Conservation (phyloP, 2,113 vertebrate genomes). For the Corapipo altera region DNA sequence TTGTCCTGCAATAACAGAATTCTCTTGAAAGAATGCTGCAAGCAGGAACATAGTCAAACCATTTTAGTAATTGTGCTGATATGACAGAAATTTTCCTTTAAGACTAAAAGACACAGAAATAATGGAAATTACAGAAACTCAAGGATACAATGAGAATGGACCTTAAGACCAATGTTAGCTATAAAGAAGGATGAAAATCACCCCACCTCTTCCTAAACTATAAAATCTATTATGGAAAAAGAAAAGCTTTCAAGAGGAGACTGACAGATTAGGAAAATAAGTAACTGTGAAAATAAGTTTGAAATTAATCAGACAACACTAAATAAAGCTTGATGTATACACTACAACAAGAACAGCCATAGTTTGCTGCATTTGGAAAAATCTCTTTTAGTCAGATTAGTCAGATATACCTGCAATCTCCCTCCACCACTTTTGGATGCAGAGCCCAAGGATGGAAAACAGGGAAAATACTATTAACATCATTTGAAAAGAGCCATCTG, state of each 20-base stretch:
- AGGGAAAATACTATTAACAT: neutral
- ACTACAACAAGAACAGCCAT: neutral
- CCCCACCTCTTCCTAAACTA: neutral
- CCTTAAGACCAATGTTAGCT: neutral
- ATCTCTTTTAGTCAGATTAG: neutral
- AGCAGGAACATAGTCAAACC: neutral
- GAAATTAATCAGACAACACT: neutral
- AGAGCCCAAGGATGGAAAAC: neutral
- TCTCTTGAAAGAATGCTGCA: slow-evolving; percentile 3
- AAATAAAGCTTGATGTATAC: neutral
- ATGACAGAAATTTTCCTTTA: neutral
- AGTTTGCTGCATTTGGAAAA: neutral
- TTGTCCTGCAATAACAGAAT: neutral
- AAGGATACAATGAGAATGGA: neutral
- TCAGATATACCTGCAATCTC: neutral
- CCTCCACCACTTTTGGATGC: neutral
- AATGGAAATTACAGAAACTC: neutral
- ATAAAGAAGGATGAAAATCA: neutral
- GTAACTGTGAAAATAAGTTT: neutral
- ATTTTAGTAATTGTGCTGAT: neutral
- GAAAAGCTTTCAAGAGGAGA: neutral
- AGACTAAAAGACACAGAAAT: neutral
- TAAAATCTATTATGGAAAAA: neutral
- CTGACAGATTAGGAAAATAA: neutral
- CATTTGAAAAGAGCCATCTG: neutral